Evolutionary conservation across 2,797 vertebrate species (phyloP), one percentile per base, ranked within the genome.

Genomic region (Tangara arthus): DNA sequence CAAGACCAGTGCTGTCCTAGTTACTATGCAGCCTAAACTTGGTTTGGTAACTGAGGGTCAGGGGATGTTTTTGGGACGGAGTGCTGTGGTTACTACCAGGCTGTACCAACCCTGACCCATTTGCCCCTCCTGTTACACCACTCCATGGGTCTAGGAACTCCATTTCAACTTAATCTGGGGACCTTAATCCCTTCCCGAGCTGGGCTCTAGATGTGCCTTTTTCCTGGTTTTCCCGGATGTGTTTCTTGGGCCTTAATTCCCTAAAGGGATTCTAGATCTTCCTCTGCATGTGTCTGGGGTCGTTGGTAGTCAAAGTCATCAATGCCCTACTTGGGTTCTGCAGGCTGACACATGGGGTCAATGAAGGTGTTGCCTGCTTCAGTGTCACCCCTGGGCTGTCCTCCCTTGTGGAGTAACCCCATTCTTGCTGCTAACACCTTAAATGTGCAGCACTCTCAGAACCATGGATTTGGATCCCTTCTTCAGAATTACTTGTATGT

Each of bases 341-440:
- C 0, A 0, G 27, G 23, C 34, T 35, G 47, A 5, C 1, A 2
- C 26, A 6, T 4, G 4, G 12, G 11, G 23, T 47, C 65, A 83
- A 0, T 27, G 35, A 50, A 26, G 16, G 14, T 27, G 4, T 41
- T 75, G 8, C 19, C 24, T 56, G 15, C 20, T 44, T 30, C 49
- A 13, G 5, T 7, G 9, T 68, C 16, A 52, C 3, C 8, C 19
- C 7, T 60, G 37, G 13, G 21, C 65, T 76, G 4, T 63, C 9
- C 1, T 9, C 0, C 2, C 4, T 75, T 0, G 0, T 68, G 28
- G 8, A 64, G 4, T 56, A 71, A 59, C 7, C 5, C 3, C 1
- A 0, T 46, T 63, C 32, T 50, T 53, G 11, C 14, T 50, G 14
- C 16, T 59, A 46, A 50, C 22, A 89, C 7, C 22, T 70, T 66